These are phyloP conservation scores for Adineta ricciae DNA, from an alignment of 2,888 invertebrate species.

Conservation along the genomic window DNA sequence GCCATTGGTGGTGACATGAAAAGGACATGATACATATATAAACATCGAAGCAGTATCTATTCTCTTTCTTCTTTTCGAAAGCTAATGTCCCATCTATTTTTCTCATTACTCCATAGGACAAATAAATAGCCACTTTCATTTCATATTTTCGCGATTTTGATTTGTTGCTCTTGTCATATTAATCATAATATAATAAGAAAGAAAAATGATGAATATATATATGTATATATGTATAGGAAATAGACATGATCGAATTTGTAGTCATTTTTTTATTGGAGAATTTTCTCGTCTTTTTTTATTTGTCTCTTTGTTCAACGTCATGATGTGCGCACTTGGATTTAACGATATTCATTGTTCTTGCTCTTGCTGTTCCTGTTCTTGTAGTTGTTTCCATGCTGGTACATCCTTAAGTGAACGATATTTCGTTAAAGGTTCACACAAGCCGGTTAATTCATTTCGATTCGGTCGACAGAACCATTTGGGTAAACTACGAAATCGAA, in stretches of 20 bases:
- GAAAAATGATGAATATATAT: background rate
- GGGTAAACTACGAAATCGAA: conserved; percentile 9
- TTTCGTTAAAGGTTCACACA: background rate
- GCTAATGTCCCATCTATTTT: background rate
- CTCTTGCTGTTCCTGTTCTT: background rate
- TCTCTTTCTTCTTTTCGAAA: background rate
- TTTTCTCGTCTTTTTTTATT: background rate
- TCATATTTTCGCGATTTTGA: background rate
- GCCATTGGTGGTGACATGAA: background rate
- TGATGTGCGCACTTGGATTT: background rate
- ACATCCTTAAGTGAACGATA: conserved; percentile 1
- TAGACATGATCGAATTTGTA: background rate
- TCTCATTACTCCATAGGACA: background rate
- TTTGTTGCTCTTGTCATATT: background rate
- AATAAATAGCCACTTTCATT: background rate
- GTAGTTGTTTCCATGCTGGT: background rate
- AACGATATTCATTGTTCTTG: background rate
- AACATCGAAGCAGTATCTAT: background rate
- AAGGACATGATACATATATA: background rate
- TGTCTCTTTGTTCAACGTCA: background rate
- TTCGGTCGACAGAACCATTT: conserved; percentile 14
- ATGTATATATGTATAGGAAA: background rate
- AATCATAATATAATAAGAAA: background rate
- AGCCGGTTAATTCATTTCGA: background rate
- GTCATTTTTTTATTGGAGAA: background rate